phyloP scores from a whole-genome alignment of 2,888 invertebrate species.

The Scaptodrosophila latifasciaeformis region DNA sequence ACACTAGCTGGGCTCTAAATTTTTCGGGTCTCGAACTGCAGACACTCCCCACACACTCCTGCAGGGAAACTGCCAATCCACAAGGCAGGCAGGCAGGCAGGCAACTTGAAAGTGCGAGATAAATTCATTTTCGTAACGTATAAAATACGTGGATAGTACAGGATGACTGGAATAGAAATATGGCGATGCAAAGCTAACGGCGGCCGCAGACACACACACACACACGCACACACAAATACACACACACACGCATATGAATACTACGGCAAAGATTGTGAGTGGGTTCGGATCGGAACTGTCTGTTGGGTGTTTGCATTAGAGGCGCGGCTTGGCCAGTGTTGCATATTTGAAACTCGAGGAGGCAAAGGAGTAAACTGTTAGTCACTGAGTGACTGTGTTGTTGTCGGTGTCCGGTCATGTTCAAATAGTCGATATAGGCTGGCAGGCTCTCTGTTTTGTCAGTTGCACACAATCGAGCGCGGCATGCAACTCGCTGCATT shows the following conservation, averaged over 20 bases:
- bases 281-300: slow-evolving; percentile 6
- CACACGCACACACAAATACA: too few species aligned
- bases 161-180: background rate
- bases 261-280: slow-evolving; percentile 6
- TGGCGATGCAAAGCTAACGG: slow-evolving; percentile 59
- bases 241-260: too few species aligned
- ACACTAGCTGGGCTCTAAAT: too few species aligned
- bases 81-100: too few species aligned
- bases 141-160: slow-evolving; percentile 52
- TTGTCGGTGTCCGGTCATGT: too few species aligned
- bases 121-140: slow-evolving; percentile 68
- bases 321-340: slow-evolving; percentile 39
- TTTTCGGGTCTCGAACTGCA: too few species aligned
- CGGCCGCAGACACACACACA: slow-evolving; percentile 65
- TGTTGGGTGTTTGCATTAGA: slow-evolving; percentile 47
- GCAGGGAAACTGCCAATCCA: too few species aligned
- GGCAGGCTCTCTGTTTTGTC: too few species aligned
- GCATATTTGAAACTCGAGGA: slow-evolving; percentile 17
- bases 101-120: slow-evolving; percentile 52
- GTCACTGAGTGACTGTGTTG: too few species aligned
- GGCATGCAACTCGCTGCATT: slow-evolving; percentile 48
- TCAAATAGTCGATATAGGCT: slow-evolving; percentile 41
- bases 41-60: too few species aligned
- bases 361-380: too few species aligned
- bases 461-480: too few species aligned